Evolutionary conservation across 2,113 vertebrate genomes (phyloP), one percentile per base, ranked within the genome.

Genomic region (Indicator maculatus): DNA sequence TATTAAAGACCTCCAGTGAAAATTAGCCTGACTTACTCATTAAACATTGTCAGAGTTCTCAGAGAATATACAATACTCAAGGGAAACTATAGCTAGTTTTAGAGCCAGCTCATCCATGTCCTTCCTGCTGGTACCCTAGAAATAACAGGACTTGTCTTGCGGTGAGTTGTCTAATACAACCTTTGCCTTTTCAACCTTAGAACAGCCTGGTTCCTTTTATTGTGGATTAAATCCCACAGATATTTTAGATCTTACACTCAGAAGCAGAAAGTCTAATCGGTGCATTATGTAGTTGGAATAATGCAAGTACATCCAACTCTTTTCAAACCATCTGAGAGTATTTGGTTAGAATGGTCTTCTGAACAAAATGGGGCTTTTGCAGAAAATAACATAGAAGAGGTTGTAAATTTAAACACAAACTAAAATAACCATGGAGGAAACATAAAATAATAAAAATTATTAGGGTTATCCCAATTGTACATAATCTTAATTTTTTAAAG

Each of bases 241-340:
- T 36, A 47, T 28, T 33, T 61, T n/a, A 30, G 21, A 4, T 4
- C 26, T 79, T 85, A 38, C 8, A 15, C 3, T 19, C 9, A 17
- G 12, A 91, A 88, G 19, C 9, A 71, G 47, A 64, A 88, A 31
- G 7, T 71, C 6, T 74, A 5, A 31, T 38, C 53, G 12, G n/a
- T 38, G 15, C 6, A 16, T 31, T 36, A 33, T 4, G 33, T 65
- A 6, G 4, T 5, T 55, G 10, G 11, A 79, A 36, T 30, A 80
- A 70, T 0, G 0, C 44, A 18, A 77, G 70, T 53, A 58, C 61
- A 44, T 36, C 5, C 0, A 1, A 14, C 2, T 28, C 3, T 76
- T 11, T 27, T 63, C 16, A 12, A 84, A 36, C 20, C 17, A 8
- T 76, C 39, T 76, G 6, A 6, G 59, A 81, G 9, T 0, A 0